A percentile compares a stretch with the other conserved stretches of the same genome.
phyloP scores from a whole-genome alignment of 2,797 vertebrate genomes.

The Sebastiscus tertius region DNA sequence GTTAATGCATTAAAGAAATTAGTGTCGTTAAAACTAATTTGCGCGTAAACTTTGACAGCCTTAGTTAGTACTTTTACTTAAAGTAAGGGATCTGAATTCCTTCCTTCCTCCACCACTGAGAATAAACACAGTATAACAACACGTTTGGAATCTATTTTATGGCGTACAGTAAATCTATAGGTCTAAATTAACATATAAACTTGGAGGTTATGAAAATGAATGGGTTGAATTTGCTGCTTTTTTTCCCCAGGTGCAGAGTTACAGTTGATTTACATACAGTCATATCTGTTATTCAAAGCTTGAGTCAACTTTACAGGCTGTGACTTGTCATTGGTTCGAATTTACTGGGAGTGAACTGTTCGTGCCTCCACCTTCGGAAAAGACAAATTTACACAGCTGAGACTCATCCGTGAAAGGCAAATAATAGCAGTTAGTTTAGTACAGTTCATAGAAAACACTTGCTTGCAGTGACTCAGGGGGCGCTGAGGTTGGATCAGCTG shows the following conservation, averaged over 20 bases:
- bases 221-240: not conserved
- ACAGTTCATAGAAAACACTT: conserved; percentile 1
- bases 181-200: not conserved
- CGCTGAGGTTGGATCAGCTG: conserved; percentile 3
- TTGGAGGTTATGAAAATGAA: not conserved
- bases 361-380: not conserved
- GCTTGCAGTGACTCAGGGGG: conserved; percentile 23
- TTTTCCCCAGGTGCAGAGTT: not conserved
- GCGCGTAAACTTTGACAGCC: too few relatives aligned
- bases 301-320: conserved; percentile 4
- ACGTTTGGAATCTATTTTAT: not conserved
- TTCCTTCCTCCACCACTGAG: too few relatives aligned
- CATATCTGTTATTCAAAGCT: conserved; percentile 54
- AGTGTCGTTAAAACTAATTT: fast-evolving
- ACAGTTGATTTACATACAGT: conserved; percentile 37
- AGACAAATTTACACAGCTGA: not conserved
- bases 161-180: not conserved
- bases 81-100: too few relatives aligned
- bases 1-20: too few relatives aligned
- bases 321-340: conserved; percentile 27
- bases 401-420: not conserved
- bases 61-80: too few relatives aligned
- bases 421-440: not conserved
- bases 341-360: not conserved
- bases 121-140: too few relatives aligned